Conservation (phyloP, 2,888 invertebrate genomes). For the Archips crataeganus region DNA sequence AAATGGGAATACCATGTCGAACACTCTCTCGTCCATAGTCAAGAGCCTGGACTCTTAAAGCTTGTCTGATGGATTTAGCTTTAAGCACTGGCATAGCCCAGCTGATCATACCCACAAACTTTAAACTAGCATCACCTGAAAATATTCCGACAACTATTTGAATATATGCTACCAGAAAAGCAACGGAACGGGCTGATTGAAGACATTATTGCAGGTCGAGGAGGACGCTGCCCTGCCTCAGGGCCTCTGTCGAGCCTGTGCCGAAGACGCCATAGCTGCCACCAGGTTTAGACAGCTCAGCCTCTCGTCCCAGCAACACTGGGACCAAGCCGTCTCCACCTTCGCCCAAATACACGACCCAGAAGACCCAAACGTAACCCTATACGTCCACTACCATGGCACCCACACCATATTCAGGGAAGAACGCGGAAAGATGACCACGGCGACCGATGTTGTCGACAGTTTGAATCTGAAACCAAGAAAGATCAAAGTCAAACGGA, state of each 20-base stretch:
- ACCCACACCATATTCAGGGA: conserved; percentile 55
- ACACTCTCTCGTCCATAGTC: no score
- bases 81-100: no score
- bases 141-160: background rate
- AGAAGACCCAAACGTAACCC: conserved; percentile 55
- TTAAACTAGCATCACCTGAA: no score
- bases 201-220: conserved; percentile 77
- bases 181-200: conserved; percentile 69
- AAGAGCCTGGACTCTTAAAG: no score
- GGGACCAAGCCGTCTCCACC: conserved; percentile 56
- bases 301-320: conserved; percentile 59
- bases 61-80: no score
- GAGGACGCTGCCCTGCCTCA: conserved; percentile 64
- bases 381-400: conserved; percentile 58
- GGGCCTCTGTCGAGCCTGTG: conserved; percentile 67
- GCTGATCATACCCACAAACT: no score
- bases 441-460: conserved; percentile 49
- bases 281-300: conserved; percentile 62
- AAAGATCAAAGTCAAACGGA: conserved; percentile 24
- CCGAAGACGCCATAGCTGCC: conserved; percentile 59
- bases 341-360: conserved; percentile 52
- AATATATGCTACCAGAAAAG: background rate
- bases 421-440: conserved; percentile 46
- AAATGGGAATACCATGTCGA: no score
- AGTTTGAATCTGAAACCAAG: conserved; percentile 49